These are phyloP conservation scores for Tenebrosternarchus preto DNA, from an alignment of 2,113 vertebrate species.

Conservation along the genomic window DNA sequence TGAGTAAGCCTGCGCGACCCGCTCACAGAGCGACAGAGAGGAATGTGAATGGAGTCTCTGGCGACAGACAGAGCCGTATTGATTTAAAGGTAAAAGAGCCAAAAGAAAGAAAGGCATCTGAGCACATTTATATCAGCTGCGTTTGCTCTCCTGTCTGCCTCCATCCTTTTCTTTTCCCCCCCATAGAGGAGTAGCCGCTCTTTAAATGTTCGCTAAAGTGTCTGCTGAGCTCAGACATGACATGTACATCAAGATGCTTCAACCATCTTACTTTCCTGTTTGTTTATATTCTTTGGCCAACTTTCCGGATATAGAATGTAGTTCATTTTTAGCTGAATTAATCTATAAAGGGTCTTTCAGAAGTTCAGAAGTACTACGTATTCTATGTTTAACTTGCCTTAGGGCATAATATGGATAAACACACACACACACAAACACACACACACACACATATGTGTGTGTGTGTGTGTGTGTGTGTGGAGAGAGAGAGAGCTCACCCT, in stretches of 20 bases:
- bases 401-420: too few species aligned
- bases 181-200: slow-evolving; percentile 8
- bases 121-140: slow-evolving; percentile 37
- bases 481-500: too few species aligned
- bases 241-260: slow-evolving; percentile 23
- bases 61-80: slow-evolving; percentile 33
- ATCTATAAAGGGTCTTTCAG: not conserved
- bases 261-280: slow-evolving; percentile 13
- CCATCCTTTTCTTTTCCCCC: slow-evolving; percentile 26
- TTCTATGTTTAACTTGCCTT: not conserved
- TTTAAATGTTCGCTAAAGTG: slow-evolving; percentile 1
- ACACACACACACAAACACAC: too few species aligned
- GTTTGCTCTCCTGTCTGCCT: slow-evolving; percentile 41
- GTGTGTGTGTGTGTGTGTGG: too few species aligned
- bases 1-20: slow-evolving; percentile 44
- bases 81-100: slow-evolving; percentile 31
- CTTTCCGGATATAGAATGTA: not conserved
- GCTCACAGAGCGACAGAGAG: slow-evolving; percentile 1
- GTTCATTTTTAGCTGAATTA: not conserved
- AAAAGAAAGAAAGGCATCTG: slow-evolving; percentile 30
- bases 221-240: not conserved
- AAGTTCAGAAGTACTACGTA: not conserved
- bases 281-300: slow-evolving; percentile 11
- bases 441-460: too few species aligned
- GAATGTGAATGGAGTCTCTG: slow-evolving; percentile 43